Conservation (phyloP, 2,888 invertebrate genomes). For the Micoletzkya japonica region DNA sequence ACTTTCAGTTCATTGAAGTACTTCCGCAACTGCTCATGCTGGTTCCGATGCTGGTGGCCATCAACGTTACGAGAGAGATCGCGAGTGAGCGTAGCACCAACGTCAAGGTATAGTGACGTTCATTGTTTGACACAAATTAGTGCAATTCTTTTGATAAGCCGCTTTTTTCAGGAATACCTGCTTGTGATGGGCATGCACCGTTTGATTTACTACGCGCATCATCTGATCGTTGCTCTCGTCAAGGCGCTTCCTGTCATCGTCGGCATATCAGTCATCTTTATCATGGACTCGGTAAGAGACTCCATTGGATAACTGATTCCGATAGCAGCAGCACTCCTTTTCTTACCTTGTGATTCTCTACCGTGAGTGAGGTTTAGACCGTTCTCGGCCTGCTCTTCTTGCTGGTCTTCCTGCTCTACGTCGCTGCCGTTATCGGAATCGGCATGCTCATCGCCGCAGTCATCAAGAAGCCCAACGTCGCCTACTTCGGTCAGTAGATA, state of each 20-base stretch:
- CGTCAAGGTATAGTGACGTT: background rate
- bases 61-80: background rate
- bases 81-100: background rate
- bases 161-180: conserved; percentile 11
- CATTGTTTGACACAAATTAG: background rate
- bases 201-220: conserved; percentile 5
- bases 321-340: too few species aligned
- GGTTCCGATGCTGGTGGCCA: background rate
- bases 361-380: too few species aligned
- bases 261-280: conserved; percentile 5
- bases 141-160: background rate
- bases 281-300: conserved; percentile 6
- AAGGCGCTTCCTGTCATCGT: background rate
- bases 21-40: too few species aligned
- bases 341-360: too few species aligned
- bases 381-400: conserved; percentile 16
- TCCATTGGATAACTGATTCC: too few species aligned
- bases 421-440: background rate
- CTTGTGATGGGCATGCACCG: conserved; percentile 21
- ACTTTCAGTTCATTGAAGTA: too few species aligned
- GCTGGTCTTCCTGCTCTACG: background rate
- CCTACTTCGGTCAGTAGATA: background rate
- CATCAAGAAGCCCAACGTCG: conserved; percentile 12
- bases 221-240: background rate
- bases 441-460: background rate